Conservation (phyloP, 2,113 vertebrate genomes). For the Nannobrachium achirus region DNA sequence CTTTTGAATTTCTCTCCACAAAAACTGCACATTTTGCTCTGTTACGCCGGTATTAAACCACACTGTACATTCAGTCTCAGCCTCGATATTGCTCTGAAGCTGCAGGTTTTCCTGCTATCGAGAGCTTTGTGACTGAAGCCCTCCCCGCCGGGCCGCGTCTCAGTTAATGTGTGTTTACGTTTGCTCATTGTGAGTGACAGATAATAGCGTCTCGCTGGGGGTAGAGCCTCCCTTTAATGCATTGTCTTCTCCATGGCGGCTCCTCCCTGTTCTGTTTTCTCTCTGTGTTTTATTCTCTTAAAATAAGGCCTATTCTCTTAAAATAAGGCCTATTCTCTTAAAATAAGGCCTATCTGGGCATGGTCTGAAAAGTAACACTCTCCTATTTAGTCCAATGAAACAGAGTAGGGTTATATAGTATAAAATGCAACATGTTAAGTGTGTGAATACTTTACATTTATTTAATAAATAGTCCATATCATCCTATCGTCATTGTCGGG, state of each 20-base stretch:
- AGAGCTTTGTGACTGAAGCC: slow-evolving; percentile 55
- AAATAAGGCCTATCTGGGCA: no score
- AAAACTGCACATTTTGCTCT: slow-evolving; percentile 60
- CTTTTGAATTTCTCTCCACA: slow-evolving; percentile 42
- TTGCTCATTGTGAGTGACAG: slow-evolving; percentile 67
- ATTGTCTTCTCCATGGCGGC: slow-evolving; percentile 56
- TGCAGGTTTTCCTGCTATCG: slow-evolving; percentile 54
- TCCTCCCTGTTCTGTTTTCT: slow-evolving; percentile 26
- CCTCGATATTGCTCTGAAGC: slow-evolving; percentile 50
- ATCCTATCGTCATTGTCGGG: no score
- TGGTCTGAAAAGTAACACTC: no score
- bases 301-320: slow-evolving; percentile 63
- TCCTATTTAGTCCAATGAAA: no score
- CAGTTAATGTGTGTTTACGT: slow-evolving; percentile 64
- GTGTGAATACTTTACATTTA: no score
- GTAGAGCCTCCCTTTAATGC: slow-evolving; percentile 65
- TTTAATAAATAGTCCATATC: no score
- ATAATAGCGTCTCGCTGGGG: slow-evolving; percentile 61
- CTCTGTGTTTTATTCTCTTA: slow-evolving; percentile 57
- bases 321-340: no score
- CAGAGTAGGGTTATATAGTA: no score
- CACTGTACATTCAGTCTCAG: slow-evolving; percentile 19
- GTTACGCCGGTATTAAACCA: slow-evolving; percentile 17
- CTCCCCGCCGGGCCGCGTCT: slow-evolving; percentile 5
- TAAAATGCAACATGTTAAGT: no score